Evolutionary conservation across 2,113 vertebrate species (phyloP), one percentile per base, ranked within the genome.

Genomic region (Prolemur simus): DNA sequence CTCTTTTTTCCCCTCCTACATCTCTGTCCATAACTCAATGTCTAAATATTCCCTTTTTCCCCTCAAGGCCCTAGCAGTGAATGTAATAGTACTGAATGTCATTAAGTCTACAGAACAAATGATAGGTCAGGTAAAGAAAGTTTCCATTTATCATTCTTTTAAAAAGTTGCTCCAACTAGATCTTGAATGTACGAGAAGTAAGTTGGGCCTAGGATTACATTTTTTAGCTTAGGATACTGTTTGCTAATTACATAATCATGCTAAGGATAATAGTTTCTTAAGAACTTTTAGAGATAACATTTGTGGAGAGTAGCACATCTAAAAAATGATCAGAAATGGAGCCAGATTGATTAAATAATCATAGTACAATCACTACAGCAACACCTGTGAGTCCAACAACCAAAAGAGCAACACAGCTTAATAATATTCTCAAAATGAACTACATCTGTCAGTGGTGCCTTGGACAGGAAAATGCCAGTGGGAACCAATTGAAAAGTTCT

Each of bases 61-160:
- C 29, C 1, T 54, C 96, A 97, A 96, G 1, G 91, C 83, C 85
- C 64, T 5, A 27, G 84, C 47, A 82, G 58, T 32, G 60, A 4
- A 37, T n/a, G 17, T 0, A 63, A 91, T 6, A 5, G 23, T 37
- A 45, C 7, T 37, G 58, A 66, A 87, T 68, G 74, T 49, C 96
- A 96, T 97, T 96, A 97, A 92, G 23, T 82, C 95, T 74, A 77
- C 54, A 95, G 94, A 97, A 97, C 92, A 97, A 87, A 95, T 93
- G 96, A 95, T 58, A 42, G 81, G 52, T 58, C 58, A 80, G 91
- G 91, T 68, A 87, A 86, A 87, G 84, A 76, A 69, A 95, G 83
- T 94, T 93, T 47, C 0, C 6, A 97, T 96, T 96, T 80, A 97
- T 96, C 97, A 94, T 13, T 2, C 13, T 27, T 97, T 91, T 39